Base-by-base conservation (phyloP, 2,113 vertebrate genomes). In the Camelus dromedarius region DNA sequence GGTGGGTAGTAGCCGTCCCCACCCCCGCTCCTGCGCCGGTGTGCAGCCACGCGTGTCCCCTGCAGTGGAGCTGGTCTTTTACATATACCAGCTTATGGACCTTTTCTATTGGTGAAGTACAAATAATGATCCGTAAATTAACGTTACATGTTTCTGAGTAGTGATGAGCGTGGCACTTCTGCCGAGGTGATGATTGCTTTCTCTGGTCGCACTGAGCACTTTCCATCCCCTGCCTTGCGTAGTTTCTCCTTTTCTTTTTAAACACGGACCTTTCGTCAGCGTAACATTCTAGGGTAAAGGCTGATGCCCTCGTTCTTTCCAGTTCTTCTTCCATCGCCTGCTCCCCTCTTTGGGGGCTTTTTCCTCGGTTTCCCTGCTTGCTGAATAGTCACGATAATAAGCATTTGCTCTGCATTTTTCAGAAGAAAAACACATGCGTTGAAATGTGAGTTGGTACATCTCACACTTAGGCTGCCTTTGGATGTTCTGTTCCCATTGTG, bases 91-190 rank as follows among this genome's bases (percentile, higher is more conserved):
- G 26, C 50, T 72, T 67, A 26, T 87, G 60, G 11, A 50, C 22
- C 9, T 20, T 73, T 82, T 88, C 52, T 54, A 24, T 75, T 80
- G 60, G 24, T 73, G 92, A 67, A 67, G 80, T 72, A 56, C 6
- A 91, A 72, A 30, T 58, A 76, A 79, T 73, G 52, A 19, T 80
- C 58, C 52, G 52, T 92, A 75, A 88, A 83, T 94, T 30, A 88
- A 76, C 70, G 70, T 54, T 80, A 15, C 46, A 8, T 8, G 82
- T 62, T 72, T 77, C 62, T 80, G 52, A 86, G 10, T 81, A 79
- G 69, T 66, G 28, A 84, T 16, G 91, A 38, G n/a, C 26, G 76
- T 91, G 50, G 20, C n/a, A 12, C 46, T 96, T 91, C 87, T 89
- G 64, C 38, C 52, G 52, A 54, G n/a, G 30, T 83, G 66, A 48